A percentile compares a stretch with the other conserved stretches of the same genome.
Evolutionary conservation across 2,888 invertebrate genomes (phyloP).

Genomic region (Melikaiella ostensackeni): DNA sequence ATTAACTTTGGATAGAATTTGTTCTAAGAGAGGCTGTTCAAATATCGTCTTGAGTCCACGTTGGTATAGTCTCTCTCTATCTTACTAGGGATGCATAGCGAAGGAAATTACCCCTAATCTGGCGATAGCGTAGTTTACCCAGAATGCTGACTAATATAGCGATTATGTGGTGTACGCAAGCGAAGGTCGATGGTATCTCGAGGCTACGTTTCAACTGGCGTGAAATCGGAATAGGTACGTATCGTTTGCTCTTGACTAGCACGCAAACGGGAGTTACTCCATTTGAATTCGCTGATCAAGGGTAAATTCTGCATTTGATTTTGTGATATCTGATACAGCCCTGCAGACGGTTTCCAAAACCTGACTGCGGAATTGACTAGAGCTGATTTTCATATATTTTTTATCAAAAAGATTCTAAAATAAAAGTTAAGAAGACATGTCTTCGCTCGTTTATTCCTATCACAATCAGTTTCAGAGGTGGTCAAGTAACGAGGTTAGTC

Average conservation of each 20-base stretch:
- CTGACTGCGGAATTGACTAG: neutral
- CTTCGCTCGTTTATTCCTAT: neutral
- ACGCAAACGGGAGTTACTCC: constrained; percentile 29
- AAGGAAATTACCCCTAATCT: constrained; percentile 26
- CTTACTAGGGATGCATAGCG: neutral
- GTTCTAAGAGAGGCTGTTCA: neutral
- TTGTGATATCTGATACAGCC: constrained; percentile 15
- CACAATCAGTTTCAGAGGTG: neutral
- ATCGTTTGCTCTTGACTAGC: constrained; percentile 55
- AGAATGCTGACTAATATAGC: constrained; percentile 39
- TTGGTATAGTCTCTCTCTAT: neutral
- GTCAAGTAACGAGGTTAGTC: neutral
- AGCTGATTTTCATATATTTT: neutral
- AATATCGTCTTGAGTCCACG: neutral
- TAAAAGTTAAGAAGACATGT: neutral
- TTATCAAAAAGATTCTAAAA: neutral
- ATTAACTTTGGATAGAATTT: neutral
- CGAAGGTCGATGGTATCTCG: constrained; percentile 57
- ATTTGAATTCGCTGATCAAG: constrained; percentile 35
- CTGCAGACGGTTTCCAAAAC: neutral
- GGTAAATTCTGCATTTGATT: constrained; percentile 36
- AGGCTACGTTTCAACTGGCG: constrained; percentile 61
- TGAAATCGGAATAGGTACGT: constrained; percentile 62
- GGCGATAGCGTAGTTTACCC: constrained; percentile 26
- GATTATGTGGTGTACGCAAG: constrained; percentile 37